These are phyloP conservation scores for Bergia puertoricense DNA, from an alignment of 92 coral and sea anemone species.

Conservation along the genomic window DNA sequence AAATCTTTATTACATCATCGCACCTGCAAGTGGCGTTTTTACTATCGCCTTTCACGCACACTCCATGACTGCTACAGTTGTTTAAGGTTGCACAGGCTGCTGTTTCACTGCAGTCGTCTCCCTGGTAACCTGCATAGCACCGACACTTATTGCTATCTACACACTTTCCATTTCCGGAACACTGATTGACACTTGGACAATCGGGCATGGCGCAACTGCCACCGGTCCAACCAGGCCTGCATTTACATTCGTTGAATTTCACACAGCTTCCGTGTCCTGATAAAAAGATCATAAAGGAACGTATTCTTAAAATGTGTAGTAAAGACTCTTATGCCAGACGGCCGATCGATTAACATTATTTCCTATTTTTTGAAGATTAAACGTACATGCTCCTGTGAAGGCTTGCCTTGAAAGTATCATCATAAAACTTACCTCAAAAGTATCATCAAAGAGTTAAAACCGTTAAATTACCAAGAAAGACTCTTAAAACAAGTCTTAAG, in stretches of 20 bases:
- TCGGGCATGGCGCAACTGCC: slow-evolving; percentile 49
- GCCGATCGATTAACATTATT: no score
- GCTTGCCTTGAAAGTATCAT: no score
- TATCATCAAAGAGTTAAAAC: no score
- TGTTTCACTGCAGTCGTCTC: slow-evolving; percentile 45
- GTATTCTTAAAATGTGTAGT: no score
- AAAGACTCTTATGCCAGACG: no score
- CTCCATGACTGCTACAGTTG: slow-evolving; percentile 62
- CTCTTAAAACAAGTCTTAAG: no score
- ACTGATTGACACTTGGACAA: slow-evolving; percentile 43
- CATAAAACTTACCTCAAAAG: no score
- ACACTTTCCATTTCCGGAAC: slow-evolving; percentile 55
- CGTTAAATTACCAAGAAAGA: no score
- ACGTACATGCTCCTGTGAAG: no score
- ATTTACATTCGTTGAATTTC: slow-evolving; percentile 26
- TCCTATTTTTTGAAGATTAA: no score
- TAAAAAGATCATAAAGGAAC: no score
- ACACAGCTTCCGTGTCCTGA: slow-evolving; percentile 41
- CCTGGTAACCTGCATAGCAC: slow-evolving; percentile 52
- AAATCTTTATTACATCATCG: not conserved
- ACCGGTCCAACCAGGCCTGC: slow-evolving; percentile 48
- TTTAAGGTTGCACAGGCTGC: slow-evolving; percentile 50
- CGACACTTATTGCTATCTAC: slow-evolving; percentile 54
- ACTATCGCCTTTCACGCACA: slow-evolving; percentile 30
- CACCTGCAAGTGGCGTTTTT: slow-evolving; percentile 49